These are phyloP conservation scores for Thaumatotibia leucotreta DNA, from an alignment of 1,140 invertebrate species.

Conservation along the genomic window DNA sequence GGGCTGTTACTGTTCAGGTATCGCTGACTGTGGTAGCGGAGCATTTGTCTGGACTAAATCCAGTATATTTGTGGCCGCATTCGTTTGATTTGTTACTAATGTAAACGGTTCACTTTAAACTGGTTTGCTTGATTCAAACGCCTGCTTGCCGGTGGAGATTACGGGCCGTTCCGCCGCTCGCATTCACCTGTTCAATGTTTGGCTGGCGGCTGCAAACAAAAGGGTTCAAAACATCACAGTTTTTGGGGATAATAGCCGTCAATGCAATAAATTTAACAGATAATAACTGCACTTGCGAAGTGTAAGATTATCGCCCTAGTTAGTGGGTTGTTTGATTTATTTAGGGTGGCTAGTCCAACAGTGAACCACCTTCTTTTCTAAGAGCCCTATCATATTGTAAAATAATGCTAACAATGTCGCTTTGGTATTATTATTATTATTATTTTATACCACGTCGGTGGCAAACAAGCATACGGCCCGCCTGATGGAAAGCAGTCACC, in stretches of 20 bases:
- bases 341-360: too few species aligned
- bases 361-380: too few species aligned
- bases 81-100: too few species aligned
- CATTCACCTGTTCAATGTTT: conserved; percentile 70
- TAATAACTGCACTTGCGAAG: conserved; percentile 68
- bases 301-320: conserved; percentile 54
- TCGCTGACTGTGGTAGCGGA: neutral
- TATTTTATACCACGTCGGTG: too few species aligned
- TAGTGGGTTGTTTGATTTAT: conserved; percentile 58
- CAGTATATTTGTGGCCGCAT: neutral
- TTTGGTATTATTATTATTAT: too few species aligned
- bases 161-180: conserved; percentile 29
- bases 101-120: neutral
- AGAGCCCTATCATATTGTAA: too few species aligned
- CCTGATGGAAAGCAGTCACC: too few species aligned
- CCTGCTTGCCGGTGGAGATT: neutral
- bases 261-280: conserved; percentile 64
- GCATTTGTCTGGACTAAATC: neutral
- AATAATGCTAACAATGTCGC: too few species aligned
- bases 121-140: neutral
- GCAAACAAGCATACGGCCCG: too few species aligned
- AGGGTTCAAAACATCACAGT: conserved; percentile 74
- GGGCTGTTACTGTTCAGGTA: neutral
- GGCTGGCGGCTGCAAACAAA: conserved; percentile 66
- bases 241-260: conserved; percentile 61